Conservation (phyloP, 2,113 vertebrate species). For the Sinocyclocheilus anshuiensis region DNA sequence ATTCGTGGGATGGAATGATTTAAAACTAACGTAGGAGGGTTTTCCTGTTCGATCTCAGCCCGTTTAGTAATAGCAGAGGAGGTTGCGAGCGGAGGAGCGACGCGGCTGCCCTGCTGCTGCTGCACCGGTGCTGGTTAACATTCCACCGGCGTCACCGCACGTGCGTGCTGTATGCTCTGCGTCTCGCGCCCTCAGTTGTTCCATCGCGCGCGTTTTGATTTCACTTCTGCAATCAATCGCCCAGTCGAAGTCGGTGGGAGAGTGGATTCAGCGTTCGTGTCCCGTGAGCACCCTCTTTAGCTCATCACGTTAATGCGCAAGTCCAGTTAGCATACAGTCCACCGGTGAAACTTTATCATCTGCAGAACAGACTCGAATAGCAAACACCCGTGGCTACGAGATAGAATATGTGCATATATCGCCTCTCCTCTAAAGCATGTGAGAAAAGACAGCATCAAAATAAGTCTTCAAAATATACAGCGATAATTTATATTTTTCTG, state of each 20-base stretch:
- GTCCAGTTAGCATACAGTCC: slow-evolving; percentile 17
- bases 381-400: background rate
- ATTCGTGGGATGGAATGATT: background rate
- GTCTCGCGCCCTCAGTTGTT: slow-evolving; percentile 67
- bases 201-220: slow-evolving; percentile 54
- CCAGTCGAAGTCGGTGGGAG: slow-evolving; percentile 21
- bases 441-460: background rate
- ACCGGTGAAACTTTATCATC: slow-evolving; percentile 30
- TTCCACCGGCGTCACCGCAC: slow-evolving; percentile 55
- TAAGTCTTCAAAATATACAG: background rate
- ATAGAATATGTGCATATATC: background rate
- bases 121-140: slow-evolving; percentile 55
- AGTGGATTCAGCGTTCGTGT: slow-evolving; percentile 24
- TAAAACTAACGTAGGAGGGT: background rate
- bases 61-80: background rate
- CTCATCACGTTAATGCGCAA: background rate
- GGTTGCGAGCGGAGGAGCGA: background rate
- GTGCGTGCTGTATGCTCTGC: slow-evolving; percentile 53
- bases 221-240: slow-evolving; percentile 52
- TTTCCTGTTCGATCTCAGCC: background rate
- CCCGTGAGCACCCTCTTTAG: slow-evolving; percentile 12
- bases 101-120: slow-evolving; percentile 23
- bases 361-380: slow-evolving; percentile 28
- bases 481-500: background rate
- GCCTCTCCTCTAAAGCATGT: background rate